Evolutionary conservation across 2,888 invertebrate genomes (phyloP).

Genomic region (Thereva unica): DNA sequence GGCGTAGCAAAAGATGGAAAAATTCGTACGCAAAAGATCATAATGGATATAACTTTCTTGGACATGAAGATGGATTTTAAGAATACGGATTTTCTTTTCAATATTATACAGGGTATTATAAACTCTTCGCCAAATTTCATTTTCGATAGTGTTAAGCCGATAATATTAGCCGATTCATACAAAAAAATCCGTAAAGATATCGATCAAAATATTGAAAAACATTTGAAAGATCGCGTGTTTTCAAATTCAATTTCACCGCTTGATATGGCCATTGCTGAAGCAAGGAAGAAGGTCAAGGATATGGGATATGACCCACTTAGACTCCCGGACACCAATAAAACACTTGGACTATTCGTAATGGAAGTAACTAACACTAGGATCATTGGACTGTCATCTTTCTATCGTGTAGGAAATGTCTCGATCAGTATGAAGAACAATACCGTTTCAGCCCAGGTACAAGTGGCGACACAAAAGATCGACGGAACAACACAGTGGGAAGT

Average conservation of each 20-base stretch:
- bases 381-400: conserved; percentile 78
- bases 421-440: conserved; percentile 74
- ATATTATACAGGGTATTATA: conserved; percentile 71
- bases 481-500: conserved; percentile 82
- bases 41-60: conserved; percentile 76
- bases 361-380: conserved; percentile 76
- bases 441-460: conserved; percentile 63
- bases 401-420: conserved; percentile 78
- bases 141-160: conserved; percentile 86
- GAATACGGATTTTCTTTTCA: conserved; percentile 75
- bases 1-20: conserved; percentile 75
- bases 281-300: conserved; percentile 68
- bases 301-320: conserved; percentile 74
- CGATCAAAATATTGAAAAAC: conserved; percentile 71
- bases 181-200: conserved; percentile 73
- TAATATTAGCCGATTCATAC: conserved; percentile 77
- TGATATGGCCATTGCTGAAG: conserved; percentile 79
- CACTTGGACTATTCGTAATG: conserved; percentile 71
- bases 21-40: conserved; percentile 75
- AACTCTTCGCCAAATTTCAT: conserved; percentile 83
- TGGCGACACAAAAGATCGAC: conserved; percentile 78
- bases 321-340: conserved; percentile 73
- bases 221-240: conserved; percentile 71
- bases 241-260: conserved; percentile 85
- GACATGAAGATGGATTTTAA: conserved; percentile 80